Percentiles rank a stretch among this genome's conserved stretches.
Conservation (phyloP, 2,797 vertebrate genomes). For the Potorous gilbertii region DNA sequence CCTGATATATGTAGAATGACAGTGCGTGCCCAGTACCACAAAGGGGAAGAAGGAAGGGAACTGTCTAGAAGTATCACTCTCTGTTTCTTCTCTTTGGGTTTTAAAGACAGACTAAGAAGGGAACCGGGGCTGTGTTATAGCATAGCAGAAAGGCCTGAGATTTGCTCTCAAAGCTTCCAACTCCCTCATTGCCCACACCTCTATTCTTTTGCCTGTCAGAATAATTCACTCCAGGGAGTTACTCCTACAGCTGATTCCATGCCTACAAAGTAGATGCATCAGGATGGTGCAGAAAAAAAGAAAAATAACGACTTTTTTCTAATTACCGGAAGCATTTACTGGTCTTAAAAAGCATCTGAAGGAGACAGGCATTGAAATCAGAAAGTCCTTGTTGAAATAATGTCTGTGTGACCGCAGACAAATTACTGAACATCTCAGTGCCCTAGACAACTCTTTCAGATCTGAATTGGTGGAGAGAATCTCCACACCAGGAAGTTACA, state of each 20-base stretch:
- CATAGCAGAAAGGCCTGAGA: neutral
- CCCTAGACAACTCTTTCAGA: neutral
- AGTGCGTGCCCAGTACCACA: neutral
- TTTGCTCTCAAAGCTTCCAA: neutral
- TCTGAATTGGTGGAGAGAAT: neutral
- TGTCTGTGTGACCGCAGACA: neutral
- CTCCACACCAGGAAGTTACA: neutral
- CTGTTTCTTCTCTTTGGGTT: constrained; percentile 9
- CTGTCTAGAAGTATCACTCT: neutral
- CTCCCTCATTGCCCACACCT: constrained; percentile 14
- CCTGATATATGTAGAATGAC: neutral
- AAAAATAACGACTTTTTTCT: neutral
- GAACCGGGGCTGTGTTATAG: neutral
- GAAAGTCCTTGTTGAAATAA: neutral
- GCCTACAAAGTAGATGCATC: constrained; percentile 1
- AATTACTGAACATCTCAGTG: neutral
- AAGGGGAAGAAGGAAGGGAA: neutral
- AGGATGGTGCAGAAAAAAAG: constrained; percentile 43
- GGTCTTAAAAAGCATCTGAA: constrained; percentile 7
- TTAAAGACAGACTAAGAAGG: neutral
- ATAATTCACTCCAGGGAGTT: constrained; percentile 16
- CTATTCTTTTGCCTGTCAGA: constrained; percentile 1
- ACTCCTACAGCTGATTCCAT: neutral
- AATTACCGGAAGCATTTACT: constrained; percentile 41
- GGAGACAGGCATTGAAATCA: neutral